Evolutionary conservation across 2,113 vertebrate species (phyloP).

Genomic region (Callorhinus ursinus): DNA sequence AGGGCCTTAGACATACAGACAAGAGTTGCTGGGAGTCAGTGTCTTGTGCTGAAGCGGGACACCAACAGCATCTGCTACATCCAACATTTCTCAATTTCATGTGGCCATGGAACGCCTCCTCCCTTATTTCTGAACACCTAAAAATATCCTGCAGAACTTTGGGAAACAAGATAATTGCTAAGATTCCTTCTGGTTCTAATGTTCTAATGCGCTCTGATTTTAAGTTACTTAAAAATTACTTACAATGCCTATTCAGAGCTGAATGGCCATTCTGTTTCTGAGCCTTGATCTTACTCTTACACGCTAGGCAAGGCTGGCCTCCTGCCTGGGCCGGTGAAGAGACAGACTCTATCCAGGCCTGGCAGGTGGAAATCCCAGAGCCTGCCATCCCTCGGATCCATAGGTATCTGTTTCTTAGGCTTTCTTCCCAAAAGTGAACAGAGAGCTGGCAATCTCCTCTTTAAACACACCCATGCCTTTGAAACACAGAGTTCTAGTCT

Average conservation of each 20-base stretch:
- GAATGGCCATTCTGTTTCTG: background rate
- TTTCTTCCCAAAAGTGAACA: background rate
- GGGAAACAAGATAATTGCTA: background rate
- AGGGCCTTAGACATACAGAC: background rate
- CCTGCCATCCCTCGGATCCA: background rate
- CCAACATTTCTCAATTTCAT: background rate
- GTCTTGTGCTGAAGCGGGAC: background rate
- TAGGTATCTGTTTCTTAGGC: background rate
- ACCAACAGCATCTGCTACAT: background rate
- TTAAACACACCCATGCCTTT: background rate
- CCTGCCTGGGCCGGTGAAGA: background rate
- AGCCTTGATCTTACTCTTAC: background rate
- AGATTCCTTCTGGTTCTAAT: background rate
- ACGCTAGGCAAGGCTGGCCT: background rate
- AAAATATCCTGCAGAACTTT: background rate
- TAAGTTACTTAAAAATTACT: conserved; percentile 6
- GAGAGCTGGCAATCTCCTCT: background rate
- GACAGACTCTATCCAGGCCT: background rate
- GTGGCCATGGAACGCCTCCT: background rate
- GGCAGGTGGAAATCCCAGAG: background rate
- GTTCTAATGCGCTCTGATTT: conserved; percentile 7
- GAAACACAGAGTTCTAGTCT: background rate
- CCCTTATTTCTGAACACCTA: background rate
- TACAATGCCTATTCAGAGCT: background rate
- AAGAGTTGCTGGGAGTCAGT: background rate